These are phyloP conservation scores for Pangasianodon gigas DNA, from an alignment of 2,113 vertebrate species.

Conservation along the genomic window DNA sequence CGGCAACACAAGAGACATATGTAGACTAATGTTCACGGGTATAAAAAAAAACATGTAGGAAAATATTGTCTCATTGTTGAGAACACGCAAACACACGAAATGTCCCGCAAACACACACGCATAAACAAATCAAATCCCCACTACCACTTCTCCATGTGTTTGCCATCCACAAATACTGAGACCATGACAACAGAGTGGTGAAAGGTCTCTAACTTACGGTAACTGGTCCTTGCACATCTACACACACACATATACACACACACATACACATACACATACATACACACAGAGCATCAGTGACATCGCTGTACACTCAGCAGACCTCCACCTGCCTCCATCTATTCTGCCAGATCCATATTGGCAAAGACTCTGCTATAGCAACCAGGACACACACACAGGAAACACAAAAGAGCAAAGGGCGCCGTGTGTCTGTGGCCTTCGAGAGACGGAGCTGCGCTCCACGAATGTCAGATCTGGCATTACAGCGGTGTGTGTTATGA, in stretches of 20 bases:
- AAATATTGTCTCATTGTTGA: background rate
- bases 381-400: constrained; percentile 20
- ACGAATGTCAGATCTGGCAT: background rate
- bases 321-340: constrained; percentile 21
- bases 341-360: constrained; percentile 34
- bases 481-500: background rate
- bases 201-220: constrained; percentile 36
- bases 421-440: background rate
- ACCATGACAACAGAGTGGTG: constrained; percentile 43
- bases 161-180: constrained; percentile 24
- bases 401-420: constrained; percentile 37
- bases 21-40: background rate
- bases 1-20: background rate
- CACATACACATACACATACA: constrained; percentile 11
- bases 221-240: constrained; percentile 27
- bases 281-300: constrained; percentile 28
- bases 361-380: constrained; percentile 50
- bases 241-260: constrained; percentile 13
- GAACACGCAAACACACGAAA: background rate
- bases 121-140: background rate
- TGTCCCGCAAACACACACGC: background rate
- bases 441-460: background rate
- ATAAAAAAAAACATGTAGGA: background rate
- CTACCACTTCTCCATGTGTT: constrained; percentile 17
- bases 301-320: constrained; percentile 38